A percentile compares a stretch with the other conserved stretches of the same genome.
These are phyloP conservation scores for Poeciliopsis turneri DNA, from an alignment of 2,797 vertebrate genomes.

Conservation along the genomic window DNA sequence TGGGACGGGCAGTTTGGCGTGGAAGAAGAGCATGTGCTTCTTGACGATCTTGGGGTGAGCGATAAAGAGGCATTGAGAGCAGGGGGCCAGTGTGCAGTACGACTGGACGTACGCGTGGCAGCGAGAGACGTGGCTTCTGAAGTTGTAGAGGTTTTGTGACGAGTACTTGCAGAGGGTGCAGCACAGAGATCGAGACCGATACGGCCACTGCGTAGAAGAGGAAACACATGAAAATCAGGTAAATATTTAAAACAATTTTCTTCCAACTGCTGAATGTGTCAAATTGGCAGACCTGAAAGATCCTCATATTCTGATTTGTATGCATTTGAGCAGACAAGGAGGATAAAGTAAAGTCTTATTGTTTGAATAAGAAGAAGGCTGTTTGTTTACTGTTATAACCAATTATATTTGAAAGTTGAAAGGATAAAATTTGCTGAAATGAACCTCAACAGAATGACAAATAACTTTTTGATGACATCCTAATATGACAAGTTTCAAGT, in stretches of 20 bases:
- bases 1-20: constrained; percentile 63
- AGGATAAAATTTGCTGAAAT: not conserved
- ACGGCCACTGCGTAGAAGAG: constrained; percentile 83
- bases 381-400: not conserved
- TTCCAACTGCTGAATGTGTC: not conserved
- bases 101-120: constrained; percentile 89
- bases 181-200: constrained; percentile 90
- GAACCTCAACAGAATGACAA: not conserved
- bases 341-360: not conserved
- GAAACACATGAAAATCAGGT: not conserved
- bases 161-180: constrained; percentile 94
- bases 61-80: constrained; percentile 89
- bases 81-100: constrained; percentile 86
- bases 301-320: not conserved
- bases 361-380: not conserved
- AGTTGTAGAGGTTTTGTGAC: constrained; percentile 86
- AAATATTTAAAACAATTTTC: not conserved
- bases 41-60: constrained; percentile 86
- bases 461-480: not conserved
- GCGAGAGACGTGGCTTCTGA: constrained; percentile 89
- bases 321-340: not conserved
- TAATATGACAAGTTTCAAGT: not conserved
- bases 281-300: not conserved
- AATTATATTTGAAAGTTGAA: not conserved
- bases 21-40: constrained; percentile 91